phyloP scores from a whole-genome alignment of 2,888 invertebrate genomes.

The Pyrocoelia pectoralis region DNA sequence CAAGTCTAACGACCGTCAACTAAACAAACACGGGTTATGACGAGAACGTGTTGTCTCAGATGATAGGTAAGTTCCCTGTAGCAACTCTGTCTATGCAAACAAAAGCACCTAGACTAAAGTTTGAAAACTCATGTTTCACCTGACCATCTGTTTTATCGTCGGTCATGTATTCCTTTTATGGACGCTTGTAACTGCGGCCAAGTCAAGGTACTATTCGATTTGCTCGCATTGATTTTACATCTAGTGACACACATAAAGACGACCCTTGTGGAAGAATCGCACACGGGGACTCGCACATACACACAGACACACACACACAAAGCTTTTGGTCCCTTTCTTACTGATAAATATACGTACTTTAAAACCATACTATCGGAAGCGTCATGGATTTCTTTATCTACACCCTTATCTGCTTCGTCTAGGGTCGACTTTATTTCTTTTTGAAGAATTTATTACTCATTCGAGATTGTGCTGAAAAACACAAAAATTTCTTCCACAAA shows the following conservation, averaged over 20 bases:
- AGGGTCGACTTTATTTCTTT: conserved; percentile 34
- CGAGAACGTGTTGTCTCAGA: conserved; percentile 37
- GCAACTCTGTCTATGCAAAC: conserved; percentile 52
- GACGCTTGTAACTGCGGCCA: conserved; percentile 31
- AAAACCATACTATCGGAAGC: conserved; percentile 32
- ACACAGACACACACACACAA: too few relatives aligned
- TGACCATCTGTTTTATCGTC: conserved; percentile 21
- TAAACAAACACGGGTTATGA: conserved; percentile 41
- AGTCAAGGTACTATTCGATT: conserved; percentile 37
- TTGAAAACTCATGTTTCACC: conserved; percentile 22
- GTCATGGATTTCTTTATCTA: conserved; percentile 35
- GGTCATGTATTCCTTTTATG: conserved; percentile 29
- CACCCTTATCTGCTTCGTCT: conserved; percentile 36
- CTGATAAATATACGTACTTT: conserved; percentile 32
- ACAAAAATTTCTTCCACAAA: conserved; percentile 29
- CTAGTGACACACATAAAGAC: conserved; percentile 40
- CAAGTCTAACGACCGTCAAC: conserved; percentile 38
- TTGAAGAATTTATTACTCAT: conserved; percentile 33
- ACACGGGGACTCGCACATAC: conserved; percentile 26
- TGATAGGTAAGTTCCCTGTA: conserved; percentile 46
- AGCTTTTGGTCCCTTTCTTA: conserved; percentile 28
- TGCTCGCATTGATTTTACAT: conserved; percentile 47
- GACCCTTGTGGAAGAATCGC: conserved; percentile 37
- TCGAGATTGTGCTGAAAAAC: conserved; percentile 33
- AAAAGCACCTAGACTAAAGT: conserved; percentile 45